Evolutionary conservation across 2,113 vertebrate genomes (phyloP), one percentile per base, ranked within the genome.

Genomic region (Anguilla japonica): DNA sequence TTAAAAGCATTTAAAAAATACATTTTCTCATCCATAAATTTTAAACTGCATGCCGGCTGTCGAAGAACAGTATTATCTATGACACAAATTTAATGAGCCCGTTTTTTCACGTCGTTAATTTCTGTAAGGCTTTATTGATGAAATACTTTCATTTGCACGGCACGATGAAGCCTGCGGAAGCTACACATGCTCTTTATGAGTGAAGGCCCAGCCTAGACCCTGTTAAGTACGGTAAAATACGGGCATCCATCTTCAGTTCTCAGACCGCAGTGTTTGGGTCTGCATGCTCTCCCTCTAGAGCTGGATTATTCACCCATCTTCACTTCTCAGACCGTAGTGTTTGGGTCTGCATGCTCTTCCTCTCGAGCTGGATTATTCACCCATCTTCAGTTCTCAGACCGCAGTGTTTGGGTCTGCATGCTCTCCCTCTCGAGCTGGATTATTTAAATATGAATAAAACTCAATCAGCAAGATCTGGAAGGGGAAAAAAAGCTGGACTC

Each of bases 401-500:
- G 8, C 43, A 46, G 43, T 46, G 43, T 60, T 20, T 60, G 22
- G 60, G 18, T 22, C 26, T 4, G 60, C 60, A 63, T 63, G 5
- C 2, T 26, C 22, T 63, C 60, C 3, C 18, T 67, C 60, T 67
- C 5, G 60, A 63, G 22, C 60, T 63, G 18, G 43, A 46, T 46
- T 8, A 34, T 34, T 34, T 34, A 34, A 34, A 34, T 34, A 34
- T 34, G 34, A 34, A 34, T 34, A 34, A 34, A 34, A 56, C 53
- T 56, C 7, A 26, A 22, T n/a, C 26, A 82, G 43, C 81, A 79
- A 8, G 20, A 82, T 43, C 15, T 57, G 16, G 34, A 34, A 34
- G 34, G 34, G 34, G 1, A 34, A 29, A 41, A 2, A 34, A 71
- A 41, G 18, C 50, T 16, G 39, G 20, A 75, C 92, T 85, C 91